Evolutionary conservation across 2,888 invertebrate species (phyloP), one percentile per base, ranked within the genome.

Genomic region (Brachyopa scutellaris): DNA sequence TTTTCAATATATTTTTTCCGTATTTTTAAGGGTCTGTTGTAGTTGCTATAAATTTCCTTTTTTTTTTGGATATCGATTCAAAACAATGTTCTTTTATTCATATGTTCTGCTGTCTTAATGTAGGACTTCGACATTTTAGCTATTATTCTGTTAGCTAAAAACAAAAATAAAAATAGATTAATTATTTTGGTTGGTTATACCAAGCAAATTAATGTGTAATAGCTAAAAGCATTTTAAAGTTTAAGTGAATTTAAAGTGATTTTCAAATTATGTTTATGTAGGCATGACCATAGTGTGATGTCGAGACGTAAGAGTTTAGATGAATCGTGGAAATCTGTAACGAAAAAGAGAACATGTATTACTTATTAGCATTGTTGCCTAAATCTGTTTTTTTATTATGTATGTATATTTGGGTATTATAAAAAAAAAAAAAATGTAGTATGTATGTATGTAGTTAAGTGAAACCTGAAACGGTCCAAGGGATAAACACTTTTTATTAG

Each of bases 41-140:
- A 62, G 67, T 80, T 45, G 66, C 55, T 73, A 21, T 21, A n/a
- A 26, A 26, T 42, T 38, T 38, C 45, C 3, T 21, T 31, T 59
- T 40, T 53, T 45, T 47, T 47, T 45, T 11, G 23, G 26, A 59
- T 53, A 33, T 53, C 69, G 51, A 47, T 62, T 74, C 57, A 80
- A 74, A 21, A 69, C 62, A 80, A 74, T 69, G 57, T 76, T 51
- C 69, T 80, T 76, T 59, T 64, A 80, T 42, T 80, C 42, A 76
- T 36, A 70, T 62, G 80, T 57, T 76, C 61, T 80, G 33, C 29
- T 76, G 69, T 76, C 57, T 74, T 87, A 87, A 86, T 86, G 87
- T 86, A 85, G 87, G 87, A 88, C 86, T 88, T 89, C 86, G 89
- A 88, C 87, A 89, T 89, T 87, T 87, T 87, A 86, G 87, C 87